Conservation (phyloP, 2,113 vertebrate genomes). For the Vicugna pacos region DNA sequence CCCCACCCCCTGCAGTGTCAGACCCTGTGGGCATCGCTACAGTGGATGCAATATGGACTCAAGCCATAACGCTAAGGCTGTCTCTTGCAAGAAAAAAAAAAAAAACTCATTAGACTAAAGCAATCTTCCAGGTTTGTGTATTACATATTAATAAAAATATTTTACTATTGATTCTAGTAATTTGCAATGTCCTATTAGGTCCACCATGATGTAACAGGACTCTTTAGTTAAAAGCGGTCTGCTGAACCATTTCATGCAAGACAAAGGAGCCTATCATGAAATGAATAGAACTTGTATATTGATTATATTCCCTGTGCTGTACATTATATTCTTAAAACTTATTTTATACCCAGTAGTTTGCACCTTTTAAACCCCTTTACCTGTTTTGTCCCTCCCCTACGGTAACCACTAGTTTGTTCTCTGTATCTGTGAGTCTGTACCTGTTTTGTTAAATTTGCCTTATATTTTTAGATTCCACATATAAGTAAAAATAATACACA, state of each 20-base stretch:
- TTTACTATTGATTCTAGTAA: constrained; percentile 7
- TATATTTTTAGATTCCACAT: neutral
- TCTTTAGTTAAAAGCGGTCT: neutral
- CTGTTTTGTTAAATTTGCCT: neutral
- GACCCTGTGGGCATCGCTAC: too few species aligned
- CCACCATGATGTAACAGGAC: neutral
- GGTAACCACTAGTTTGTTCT: neutral
- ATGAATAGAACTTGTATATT: neutral
- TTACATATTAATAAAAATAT: neutral
- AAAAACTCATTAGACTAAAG: neutral
- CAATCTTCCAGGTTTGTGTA: neutral
- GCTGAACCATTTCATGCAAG: neutral
- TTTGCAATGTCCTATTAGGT: neutral
- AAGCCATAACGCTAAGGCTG: neutral
- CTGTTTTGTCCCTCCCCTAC: neutral
- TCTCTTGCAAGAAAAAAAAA: constrained; percentile 34
- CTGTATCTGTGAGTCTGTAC: neutral
- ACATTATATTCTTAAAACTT: neutral
- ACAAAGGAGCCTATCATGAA: neutral
- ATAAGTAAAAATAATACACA: neutral
- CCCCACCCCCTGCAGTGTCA: neutral
- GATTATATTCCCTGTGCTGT: neutral
- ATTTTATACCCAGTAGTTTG: neutral
- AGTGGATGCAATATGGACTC: neutral
- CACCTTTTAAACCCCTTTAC: neutral